Base-by-base conservation (phyloP, 2,797 vertebrate genomes). In the Monodelphis domestica region DNA sequence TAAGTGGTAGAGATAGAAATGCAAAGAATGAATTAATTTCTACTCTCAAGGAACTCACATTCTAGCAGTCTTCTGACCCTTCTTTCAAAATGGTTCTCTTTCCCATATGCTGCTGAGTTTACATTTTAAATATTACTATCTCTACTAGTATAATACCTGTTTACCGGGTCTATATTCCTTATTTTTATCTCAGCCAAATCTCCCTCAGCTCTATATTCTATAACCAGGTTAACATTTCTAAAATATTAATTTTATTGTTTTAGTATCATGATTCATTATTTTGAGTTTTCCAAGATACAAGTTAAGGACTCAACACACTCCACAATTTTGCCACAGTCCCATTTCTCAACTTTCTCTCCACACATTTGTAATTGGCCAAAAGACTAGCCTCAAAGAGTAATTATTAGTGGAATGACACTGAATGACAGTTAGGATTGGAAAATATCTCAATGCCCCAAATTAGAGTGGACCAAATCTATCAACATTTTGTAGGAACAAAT, bases 291-390 rank as follows among this genome's bases (percentile, higher is more conserved):
- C 26, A 10, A 50, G 21, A 50, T 38, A 50, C 38, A 84, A 50
- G 24, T 50, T 26, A 84, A 84, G 38, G 38, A 45, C 45, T 84
- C 21, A 84, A 84, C 17, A 26, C 9, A 78, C 30, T 84, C 7
- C 21, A 15, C 21, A 3, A 78, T 50, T 2, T 78, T 6, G 17
- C 0, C 2, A 17, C 17, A 45, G 3, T 38, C 21, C 2, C 12
- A 45, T 84, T 84, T 12, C 9, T 9, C 45, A 78, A 45, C 9
- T 24, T 45, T 10, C 45, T 84, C 12, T 84, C 70, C 70, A 50
- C 50, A 24, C 21, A 26, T 50, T 84, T 84, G 10, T 9, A 84
- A 84, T 84, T 45, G 9, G 12, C 84, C 50, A 21, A 50, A 84
- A 84, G 9, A 84, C 9, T n/a, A 78, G 12, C 12, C 33, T n/a